These are phyloP conservation scores for Blastobasis lacticolella DNA, from an alignment of 2,888 invertebrate genomes.

Conservation along the genomic window DNA sequence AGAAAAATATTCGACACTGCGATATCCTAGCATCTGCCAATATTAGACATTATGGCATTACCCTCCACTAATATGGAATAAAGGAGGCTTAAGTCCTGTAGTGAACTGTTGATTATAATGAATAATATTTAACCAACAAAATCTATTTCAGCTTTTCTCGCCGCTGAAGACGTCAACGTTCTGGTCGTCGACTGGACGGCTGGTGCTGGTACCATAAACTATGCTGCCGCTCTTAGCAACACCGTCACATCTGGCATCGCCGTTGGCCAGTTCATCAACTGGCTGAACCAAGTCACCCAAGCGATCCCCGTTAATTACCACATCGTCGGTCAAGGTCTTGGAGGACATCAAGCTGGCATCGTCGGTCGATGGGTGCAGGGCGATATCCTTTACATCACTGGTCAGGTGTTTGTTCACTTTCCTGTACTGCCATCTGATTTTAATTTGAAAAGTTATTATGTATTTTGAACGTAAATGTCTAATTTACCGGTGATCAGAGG, in stretches of 20 bases:
- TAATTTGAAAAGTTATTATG: too few relatives aligned
- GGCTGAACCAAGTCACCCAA: slow-evolving; percentile 34
- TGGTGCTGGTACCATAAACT: slow-evolving; percentile 31
- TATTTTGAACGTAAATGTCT: too few relatives aligned
- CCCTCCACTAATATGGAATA: too few relatives aligned
- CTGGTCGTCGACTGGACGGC: slow-evolving; percentile 52
- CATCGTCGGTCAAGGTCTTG: slow-evolving; percentile 46
- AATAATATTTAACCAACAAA: too few relatives aligned
- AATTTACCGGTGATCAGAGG: too few relatives aligned
- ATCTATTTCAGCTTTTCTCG: slow-evolving; percentile 33
- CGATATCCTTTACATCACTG: slow-evolving; percentile 42
- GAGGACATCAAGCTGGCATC: slow-evolving; percentile 48
- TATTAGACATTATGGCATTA: too few relatives aligned
- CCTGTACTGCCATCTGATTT: too few relatives aligned
- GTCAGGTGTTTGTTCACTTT: slow-evolving; percentile 18
- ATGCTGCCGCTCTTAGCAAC: slow-evolving; percentile 33
- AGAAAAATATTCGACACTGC: too few relatives aligned
- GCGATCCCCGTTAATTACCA: slow-evolving; percentile 35
- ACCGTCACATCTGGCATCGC: slow-evolving; percentile 38
- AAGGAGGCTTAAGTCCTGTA: too few relatives aligned
- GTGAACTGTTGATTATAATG: too few relatives aligned
- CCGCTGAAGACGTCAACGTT: slow-evolving; percentile 46
- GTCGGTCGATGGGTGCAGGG: slow-evolving; percentile 40
- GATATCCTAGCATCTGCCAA: too few relatives aligned
- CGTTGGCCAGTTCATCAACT: slow-evolving; percentile 41